Conservation (phyloP, 37 sponge, comb jelly and placozoan genomes). For the Mnemiopsis leidyi region DNA sequence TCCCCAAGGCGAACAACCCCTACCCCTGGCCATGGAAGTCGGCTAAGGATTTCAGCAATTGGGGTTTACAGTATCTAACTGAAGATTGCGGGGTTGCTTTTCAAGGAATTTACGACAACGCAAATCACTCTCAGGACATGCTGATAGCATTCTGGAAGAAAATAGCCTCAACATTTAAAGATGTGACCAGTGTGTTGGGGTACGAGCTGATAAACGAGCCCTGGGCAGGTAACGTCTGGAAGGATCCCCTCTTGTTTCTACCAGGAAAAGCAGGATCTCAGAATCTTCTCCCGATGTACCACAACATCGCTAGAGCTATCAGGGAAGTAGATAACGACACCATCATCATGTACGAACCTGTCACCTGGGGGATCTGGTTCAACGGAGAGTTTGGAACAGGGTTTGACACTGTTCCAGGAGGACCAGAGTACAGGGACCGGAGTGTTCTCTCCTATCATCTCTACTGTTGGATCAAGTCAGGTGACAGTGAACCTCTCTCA, state of each 20-base stretch:
- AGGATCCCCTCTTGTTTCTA: constrained; percentile 68
- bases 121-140: constrained; percentile 66
- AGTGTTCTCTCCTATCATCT: constrained; percentile 87
- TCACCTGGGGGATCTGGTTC: not conserved
- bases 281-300: constrained; percentile 78
- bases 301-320: constrained; percentile 74
- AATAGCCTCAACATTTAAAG: constrained; percentile 76
- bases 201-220: constrained; percentile 95
- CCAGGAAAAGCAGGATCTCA: constrained; percentile 74
- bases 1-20: not conserved
- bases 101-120: constrained; percentile 84
- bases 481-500: not conserved
- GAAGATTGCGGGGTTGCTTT: constrained; percentile 73
- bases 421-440: constrained; percentile 74
- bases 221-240: constrained; percentile 83
- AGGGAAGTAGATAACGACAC: constrained; percentile 65
- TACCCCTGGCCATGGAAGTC: not conserved
- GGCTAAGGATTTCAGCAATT: not conserved
- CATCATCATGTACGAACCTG: constrained; percentile 10
- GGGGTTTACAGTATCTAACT: constrained; percentile 73
- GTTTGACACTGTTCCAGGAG: constrained; percentile 85
- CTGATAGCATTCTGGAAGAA: constrained; percentile 77
- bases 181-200: constrained; percentile 73
- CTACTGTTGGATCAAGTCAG: constrained; percentile 65
- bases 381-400: constrained; percentile 68